A percentile compares a stretch with the other conserved stretches of the same genome.
Conservation (phyloP, 2,888 invertebrate species). For the Chymomyza fuscimana region DNA sequence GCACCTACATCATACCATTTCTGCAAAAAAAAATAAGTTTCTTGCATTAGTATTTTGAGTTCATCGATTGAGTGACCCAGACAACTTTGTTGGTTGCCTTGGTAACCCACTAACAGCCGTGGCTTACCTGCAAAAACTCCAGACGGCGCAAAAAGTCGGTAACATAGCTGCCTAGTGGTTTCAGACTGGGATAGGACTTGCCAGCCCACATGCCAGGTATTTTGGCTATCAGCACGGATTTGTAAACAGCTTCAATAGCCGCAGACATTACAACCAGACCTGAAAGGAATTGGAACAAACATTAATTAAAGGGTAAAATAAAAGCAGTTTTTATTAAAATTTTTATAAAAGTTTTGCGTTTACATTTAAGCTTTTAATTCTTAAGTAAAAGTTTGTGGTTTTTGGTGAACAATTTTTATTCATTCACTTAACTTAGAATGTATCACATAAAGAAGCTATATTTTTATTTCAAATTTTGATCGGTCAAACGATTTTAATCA, state of each 20-base stretch:
- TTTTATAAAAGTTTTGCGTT: not conserved
- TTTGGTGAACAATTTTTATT: no score
- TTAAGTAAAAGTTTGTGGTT: no score
- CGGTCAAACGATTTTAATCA: no score
- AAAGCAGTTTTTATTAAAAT: no score
- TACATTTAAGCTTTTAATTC: no score
- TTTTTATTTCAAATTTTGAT: no score
- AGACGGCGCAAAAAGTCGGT: conserved; percentile 91
- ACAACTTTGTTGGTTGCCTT: not conserved
- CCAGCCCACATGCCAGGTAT: conserved; percentile 92
- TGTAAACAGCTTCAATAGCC: conserved; percentile 91
- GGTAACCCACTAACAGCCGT: not conserved
- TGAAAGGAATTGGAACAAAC: conserved; percentile 69
- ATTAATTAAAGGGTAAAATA: not conserved
- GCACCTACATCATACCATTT: conserved; percentile 90
- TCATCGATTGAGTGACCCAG: conserved; percentile 29
- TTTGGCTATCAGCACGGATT: conserved; percentile 89
- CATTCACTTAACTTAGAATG: no score
- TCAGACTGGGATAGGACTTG: conserved; percentile 94
- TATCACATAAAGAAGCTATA: no score
- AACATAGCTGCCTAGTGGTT: conserved; percentile 93
- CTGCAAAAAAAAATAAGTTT: conserved; percentile 43
- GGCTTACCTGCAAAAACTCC: conserved; percentile 88
- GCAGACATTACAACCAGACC: conserved; percentile 93
- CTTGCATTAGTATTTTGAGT: not conserved